These are phyloP conservation scores for Prochilodus magdalenae DNA, from an alignment of 2,113 vertebrate genomes.

Conservation along the genomic window DNA sequence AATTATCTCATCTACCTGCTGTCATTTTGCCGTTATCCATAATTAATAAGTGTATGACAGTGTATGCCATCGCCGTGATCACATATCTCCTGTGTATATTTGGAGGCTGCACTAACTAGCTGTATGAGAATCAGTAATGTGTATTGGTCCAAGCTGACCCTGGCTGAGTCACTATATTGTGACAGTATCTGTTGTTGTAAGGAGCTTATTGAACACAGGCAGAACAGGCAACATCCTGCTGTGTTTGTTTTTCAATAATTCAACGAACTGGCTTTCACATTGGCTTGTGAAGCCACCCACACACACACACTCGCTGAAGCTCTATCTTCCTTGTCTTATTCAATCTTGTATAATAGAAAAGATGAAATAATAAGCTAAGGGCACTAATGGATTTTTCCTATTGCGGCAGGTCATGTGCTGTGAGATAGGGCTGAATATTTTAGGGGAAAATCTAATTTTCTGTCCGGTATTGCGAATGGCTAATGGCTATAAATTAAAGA, in stretches of 20 bases:
- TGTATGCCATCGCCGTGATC: neutral
- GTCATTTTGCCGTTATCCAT: neutral
- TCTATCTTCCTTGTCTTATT: neutral
- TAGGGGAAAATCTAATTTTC: no score
- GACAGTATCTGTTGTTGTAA: neutral
- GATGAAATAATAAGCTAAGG: neutral
- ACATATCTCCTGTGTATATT: neutral
- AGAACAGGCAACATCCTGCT: slow-evolving; percentile 13
- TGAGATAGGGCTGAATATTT: no score
- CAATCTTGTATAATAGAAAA: slow-evolving; percentile 1
- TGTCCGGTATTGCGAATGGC: no score
- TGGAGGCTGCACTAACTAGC: neutral
- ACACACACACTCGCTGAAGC: neutral
- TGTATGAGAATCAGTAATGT: neutral
- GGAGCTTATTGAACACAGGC: neutral
- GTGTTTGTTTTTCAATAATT: slow-evolving; percentile 27
- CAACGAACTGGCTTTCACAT: slow-evolving; percentile 2
- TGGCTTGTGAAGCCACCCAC: slow-evolving; percentile 5
- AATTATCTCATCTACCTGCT: neutral
- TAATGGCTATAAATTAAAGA: no score
- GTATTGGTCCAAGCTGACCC: neutral
- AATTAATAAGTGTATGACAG: neutral
- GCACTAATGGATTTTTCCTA: neutral
- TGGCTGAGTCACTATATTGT: neutral
- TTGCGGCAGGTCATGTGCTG: neutral